Evolutionary conservation across 2,888 invertebrate genomes (phyloP), one percentile per base, ranked within the genome.

Genomic region (Apantesis nais): DNA sequence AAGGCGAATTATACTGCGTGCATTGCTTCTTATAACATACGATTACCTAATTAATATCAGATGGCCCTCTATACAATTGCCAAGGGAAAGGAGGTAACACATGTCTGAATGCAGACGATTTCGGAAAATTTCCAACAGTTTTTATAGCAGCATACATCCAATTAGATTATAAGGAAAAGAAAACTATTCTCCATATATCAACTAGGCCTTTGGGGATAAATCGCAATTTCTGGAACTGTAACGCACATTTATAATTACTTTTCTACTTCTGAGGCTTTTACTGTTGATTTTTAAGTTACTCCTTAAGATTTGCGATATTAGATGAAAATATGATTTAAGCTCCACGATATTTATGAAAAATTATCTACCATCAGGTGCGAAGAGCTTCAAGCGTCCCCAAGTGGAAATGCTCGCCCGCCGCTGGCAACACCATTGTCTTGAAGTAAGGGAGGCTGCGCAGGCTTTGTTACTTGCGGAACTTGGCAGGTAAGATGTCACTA

Each of bases 351-450:
- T 52, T 3, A 55, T 55, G 3, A 4, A 25, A 0, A 73, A 14
- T 37, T 44, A 5, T 39, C 34, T 55, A 22, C 34, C 71, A 74
- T 91, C 96, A 86, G 97, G 97, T 52, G 97, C 97, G 0, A 97
- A 96, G 89, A 96, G 96, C 74, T 99, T 98, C 92, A 98, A 99
- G 88, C 96, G 98, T n/a, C 99, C 99, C 0, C 98, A 98, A 91
- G 98, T 99, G 8, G 99, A 99, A 92, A 98, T 99, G 97, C 96
- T 99, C 95, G 99, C 99, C 0, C 97, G 99, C 29, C 96, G 99
- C 75, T 99, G 99, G 99, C 99, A 99, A 90, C 99, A 99, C 93
- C 98, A 99, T 83, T 99, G 99, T 90, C 96, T 99, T 9, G 99
- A 99, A 95, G 99, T 99, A 64, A 96, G 99, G 8, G 99, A 99